Conservation (phyloP, 2,797 vertebrate genomes). For the Danio albolineatus region DNA sequence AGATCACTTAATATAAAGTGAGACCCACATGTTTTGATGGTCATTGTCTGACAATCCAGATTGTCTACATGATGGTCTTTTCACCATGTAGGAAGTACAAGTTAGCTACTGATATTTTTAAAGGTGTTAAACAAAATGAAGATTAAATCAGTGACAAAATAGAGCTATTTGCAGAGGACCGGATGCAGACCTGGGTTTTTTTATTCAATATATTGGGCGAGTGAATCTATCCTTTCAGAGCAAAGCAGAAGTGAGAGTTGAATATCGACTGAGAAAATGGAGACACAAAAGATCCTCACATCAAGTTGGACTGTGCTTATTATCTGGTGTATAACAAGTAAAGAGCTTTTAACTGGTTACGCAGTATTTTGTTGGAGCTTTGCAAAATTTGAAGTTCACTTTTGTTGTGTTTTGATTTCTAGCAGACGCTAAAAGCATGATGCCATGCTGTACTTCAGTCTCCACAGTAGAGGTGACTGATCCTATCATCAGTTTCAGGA, state of each 20-base stretch:
- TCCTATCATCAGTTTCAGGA: slow-evolving; percentile 23
- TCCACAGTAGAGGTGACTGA: not conserved
- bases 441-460: slow-evolving; percentile 64
- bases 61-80: too few relatives aligned
- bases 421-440: slow-evolving; percentile 54
- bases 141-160: too few relatives aligned
- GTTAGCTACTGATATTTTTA: too few relatives aligned
- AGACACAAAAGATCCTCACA: slow-evolving; percentile 2
- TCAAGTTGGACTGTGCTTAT: slow-evolving; percentile 36
- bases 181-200: too few relatives aligned
- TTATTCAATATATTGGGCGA: too few relatives aligned
- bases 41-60: too few relatives aligned
- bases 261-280: slow-evolving; percentile 24
- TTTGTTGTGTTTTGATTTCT: not conserved
- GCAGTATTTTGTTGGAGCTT: not conserved
- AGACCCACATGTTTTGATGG: too few relatives aligned
- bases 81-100: too few relatives aligned
- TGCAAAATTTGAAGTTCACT: not conserved
- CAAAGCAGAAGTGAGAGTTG: not conserved
- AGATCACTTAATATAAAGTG: too few relatives aligned
- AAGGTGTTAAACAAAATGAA: too few relatives aligned
- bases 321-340: slow-evolving; percentile 48
- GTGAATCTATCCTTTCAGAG: too few relatives aligned
- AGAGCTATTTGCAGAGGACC: too few relatives aligned
- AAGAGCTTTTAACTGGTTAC: not conserved